Conservation (phyloP, 1,140 invertebrate species). For the Bombus pascuorum region DNA sequence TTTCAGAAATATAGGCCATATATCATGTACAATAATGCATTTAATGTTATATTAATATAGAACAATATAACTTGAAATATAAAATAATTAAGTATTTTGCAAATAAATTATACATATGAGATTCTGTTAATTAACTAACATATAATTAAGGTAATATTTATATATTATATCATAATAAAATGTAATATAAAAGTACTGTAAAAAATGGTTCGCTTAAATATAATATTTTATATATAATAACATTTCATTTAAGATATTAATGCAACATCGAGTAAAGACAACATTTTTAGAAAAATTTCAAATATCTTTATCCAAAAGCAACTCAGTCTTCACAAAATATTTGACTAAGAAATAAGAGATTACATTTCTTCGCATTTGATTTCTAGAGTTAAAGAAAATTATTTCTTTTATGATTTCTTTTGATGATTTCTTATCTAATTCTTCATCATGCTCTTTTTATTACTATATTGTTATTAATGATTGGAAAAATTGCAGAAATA, state of each 20-base stretch:
- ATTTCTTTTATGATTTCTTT: neutral
- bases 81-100: conserved; percentile 27
- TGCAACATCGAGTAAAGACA: neutral
- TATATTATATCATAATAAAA: neutral
- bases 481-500: neutral
- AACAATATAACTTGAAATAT: neutral
- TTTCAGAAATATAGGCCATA: conserved; percentile 50
- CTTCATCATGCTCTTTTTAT: neutral
- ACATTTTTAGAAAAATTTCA: conserved; percentile 8
- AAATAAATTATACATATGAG: neutral
- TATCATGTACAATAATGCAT: neutral
- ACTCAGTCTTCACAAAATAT: conserved; percentile 40
- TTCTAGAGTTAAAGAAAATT: neutral
- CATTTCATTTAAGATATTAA: neutral
- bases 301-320: conserved; percentile 14
- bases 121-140: conserved; percentile 20
- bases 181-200: neutral
- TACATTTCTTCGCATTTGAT: neutral
- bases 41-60: conserved; percentile 24
- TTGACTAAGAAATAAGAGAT: neutral
- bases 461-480: neutral
- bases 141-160: conserved; percentile 10
- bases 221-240: neutral
- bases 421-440: neutral
- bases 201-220: neutral